Evolutionary conservation across 1,140 invertebrate species (phyloP), one percentile per base, ranked within the genome.

Genomic region (Chrysopa pallens): DNA sequence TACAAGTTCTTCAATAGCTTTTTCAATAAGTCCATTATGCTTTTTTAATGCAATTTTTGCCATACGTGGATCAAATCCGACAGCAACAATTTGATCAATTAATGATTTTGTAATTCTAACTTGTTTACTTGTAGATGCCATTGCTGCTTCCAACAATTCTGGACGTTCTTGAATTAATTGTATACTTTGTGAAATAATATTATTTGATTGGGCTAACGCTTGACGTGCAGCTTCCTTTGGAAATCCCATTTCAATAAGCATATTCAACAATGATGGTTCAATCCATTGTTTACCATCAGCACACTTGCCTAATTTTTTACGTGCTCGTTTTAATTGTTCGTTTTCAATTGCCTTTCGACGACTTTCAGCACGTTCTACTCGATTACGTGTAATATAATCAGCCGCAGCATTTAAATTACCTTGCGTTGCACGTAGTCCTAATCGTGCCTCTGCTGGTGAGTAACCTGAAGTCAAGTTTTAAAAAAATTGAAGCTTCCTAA

Each of bases 231-330:
- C 54, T 6, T 64, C 58, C 4, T 64, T 62, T 8, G 64, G 49
- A 61, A 66, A 84, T 0, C 81, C 80, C 81, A 84, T 83, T 29
- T 66, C 66, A 23, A 68, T 59, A 15, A 82, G 47, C 38, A 67
- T 68, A 47, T 72, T 65, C 27, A 74, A 64, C 39, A 64, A 63
- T 13, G 62, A 54, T 9, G 66, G 59, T 50, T 71, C 67, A 2
- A 76, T 64, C 47, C 68, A 69, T 43, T 67, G 62, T 40, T 62
- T 57, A 6, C 64, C 64, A 49, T 69, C 63, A 1, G 44, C 53
- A 48, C 66, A 69, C 36, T 52, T 52, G 9, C 68, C 67, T 7
- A 68, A 45, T 49, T 58, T 56, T 38, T 58, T 52, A 37, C 57
- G 57, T 54, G 63, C 59, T 43, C 65, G 60, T 42, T 56, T 60